These are phyloP conservation scores for Lampropteryx suffumata DNA, from an alignment of 2,888 invertebrate species.

Conservation along the genomic window DNA sequence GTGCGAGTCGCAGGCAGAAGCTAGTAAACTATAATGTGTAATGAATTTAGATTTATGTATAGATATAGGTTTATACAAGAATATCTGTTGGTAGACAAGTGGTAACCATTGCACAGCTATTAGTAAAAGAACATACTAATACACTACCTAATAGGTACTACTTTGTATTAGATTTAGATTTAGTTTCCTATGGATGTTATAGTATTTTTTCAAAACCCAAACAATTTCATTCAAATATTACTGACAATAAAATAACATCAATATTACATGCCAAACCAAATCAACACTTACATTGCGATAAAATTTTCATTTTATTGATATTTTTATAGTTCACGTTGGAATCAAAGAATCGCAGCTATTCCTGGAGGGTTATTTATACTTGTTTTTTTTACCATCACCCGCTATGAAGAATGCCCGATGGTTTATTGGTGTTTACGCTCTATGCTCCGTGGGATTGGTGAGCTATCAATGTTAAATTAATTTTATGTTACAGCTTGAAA, in stretches of 20 bases:
- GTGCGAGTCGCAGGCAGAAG: no score
- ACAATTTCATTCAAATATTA: background rate
- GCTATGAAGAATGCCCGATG: constrained; percentile 42
- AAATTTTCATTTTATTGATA: constrained; percentile 46
- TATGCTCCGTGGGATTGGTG: constrained; percentile 46
- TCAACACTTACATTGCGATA: constrained; percentile 34
- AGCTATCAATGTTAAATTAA: constrained; percentile 34
- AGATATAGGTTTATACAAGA: no score
- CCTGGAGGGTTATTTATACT: constrained; percentile 43
- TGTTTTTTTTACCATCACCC: constrained; percentile 28
- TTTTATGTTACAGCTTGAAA: no score
- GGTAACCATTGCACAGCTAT: no score
- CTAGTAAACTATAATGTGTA: no score
- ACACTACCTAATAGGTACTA: no score
- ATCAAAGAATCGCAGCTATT: constrained; percentile 49
- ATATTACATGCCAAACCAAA: constrained; percentile 30
- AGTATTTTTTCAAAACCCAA: background rate
- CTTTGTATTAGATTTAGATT: no score
- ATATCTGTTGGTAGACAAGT: no score
- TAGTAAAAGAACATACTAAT: no score
- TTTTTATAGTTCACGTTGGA: constrained; percentile 51
- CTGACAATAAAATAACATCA: constrained; percentile 49
- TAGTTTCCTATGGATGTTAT: no score
- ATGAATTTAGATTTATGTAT: no score
- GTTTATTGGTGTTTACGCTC: constrained; percentile 40